These are phyloP conservation scores for Cichladusa arquata DNA, from an alignment of 2,113 vertebrate genomes.

Conservation along the genomic window DNA sequence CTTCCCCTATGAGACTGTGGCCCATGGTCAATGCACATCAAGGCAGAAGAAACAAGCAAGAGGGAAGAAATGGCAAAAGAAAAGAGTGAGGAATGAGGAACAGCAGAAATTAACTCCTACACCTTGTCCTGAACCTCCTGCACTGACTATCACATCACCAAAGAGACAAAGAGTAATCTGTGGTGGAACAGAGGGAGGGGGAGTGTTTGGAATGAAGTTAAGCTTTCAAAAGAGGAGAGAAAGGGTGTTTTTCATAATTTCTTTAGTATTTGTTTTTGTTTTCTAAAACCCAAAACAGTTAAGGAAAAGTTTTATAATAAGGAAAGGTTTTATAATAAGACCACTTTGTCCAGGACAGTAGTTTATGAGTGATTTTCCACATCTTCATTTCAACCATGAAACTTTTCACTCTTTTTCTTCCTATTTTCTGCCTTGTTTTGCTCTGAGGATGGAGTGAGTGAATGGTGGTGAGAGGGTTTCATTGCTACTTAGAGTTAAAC, in stretches of 20 bases:
- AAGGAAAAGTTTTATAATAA: not conserved
- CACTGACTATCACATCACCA: not conserved
- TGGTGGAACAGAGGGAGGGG: not conserved
- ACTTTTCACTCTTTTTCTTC: not conserved
- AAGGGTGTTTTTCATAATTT: not conserved
- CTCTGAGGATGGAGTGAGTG: not conserved
- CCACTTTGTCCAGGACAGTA: not conserved
- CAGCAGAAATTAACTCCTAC: not conserved
- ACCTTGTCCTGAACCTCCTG: not conserved
- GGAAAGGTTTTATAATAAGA: not conserved
- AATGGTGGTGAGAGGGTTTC: not conserved
- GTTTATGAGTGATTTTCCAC: not conserved
- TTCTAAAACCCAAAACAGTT: not conserved
- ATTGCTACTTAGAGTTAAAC: not conserved
- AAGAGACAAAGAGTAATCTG: not conserved
- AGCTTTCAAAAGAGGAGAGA: not conserved
- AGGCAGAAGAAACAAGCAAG: not conserved
- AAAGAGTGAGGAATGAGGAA: not conserved
- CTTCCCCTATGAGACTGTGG: not conserved
- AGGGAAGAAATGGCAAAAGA: too few relatives aligned
- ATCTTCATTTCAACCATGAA: not conserved
- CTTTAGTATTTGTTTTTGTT: not conserved
- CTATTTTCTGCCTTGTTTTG: not conserved
- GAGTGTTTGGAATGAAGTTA: not conserved
- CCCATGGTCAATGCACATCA: not conserved